These are phyloP conservation scores for Alosa sapidissima DNA, from an alignment of 2,797 vertebrate genomes.

Conservation along the genomic window DNA sequence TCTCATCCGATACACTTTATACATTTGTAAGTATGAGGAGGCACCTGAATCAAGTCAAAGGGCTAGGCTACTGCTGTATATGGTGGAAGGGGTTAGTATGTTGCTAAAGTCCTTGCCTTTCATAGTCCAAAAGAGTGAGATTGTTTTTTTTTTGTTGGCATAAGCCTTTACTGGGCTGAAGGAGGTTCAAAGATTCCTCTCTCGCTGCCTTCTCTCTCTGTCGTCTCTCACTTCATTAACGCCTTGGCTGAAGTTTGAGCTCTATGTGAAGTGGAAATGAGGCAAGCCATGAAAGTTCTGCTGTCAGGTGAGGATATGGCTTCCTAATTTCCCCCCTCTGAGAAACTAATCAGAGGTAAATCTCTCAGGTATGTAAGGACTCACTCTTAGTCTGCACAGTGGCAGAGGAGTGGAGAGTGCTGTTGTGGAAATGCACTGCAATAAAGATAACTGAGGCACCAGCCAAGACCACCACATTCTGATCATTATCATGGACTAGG, in stretches of 20 bases:
- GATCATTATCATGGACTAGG: background rate
- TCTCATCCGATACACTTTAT: background rate
- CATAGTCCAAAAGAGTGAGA: background rate
- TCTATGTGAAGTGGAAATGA: slow-evolving; percentile 23
- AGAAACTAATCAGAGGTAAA: background rate
- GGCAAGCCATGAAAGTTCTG: slow-evolving; percentile 28
- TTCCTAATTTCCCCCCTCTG: background rate
- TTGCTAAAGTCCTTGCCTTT: background rate
- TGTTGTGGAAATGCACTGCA: background rate
- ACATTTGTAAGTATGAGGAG: background rate
- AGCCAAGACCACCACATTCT: background rate
- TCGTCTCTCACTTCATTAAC: background rate
- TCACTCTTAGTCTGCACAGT: background rate
- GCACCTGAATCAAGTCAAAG: background rate
- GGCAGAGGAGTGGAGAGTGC: background rate
- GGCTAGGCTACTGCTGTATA: background rate
- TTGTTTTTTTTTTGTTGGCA: background rate
- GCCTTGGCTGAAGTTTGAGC: slow-evolving; percentile 3
- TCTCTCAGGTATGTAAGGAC: background rate
- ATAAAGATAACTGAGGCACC: no score
- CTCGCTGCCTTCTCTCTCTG: background rate
- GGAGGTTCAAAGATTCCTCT: background rate
- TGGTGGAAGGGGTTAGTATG: background rate
- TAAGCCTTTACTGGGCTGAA: background rate
- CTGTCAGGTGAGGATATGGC: slow-evolving; percentile 22